A percentile compares a stretch with the other conserved stretches of the same genome.
Conservation (phyloP, 53 echinoderm and acorn worm species). For the Zoroaster sp. region DNA sequence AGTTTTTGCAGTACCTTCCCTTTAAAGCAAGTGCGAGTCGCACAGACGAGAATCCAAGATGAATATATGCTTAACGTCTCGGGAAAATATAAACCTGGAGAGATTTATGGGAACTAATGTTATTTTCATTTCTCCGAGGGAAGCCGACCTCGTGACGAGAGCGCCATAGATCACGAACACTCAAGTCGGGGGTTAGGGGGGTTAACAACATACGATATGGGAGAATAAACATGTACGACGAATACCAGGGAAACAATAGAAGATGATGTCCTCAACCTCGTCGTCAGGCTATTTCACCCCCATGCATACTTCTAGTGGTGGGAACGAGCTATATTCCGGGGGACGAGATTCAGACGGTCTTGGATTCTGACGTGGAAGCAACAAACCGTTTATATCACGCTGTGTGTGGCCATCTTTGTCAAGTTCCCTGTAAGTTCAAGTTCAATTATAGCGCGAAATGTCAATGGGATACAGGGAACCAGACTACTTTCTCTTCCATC, state of each 20-base stretch:
- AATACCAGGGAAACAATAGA: not conserved
- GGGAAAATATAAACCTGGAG: not conserved
- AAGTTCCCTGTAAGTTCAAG: no score
- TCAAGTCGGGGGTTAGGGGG: conserved; percentile 3
- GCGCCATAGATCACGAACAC: not conserved
- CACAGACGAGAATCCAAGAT: no score
- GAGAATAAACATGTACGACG: conserved; percentile 21
- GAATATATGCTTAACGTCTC: no score
- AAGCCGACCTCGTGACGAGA: not conserved
- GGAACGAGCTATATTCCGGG: not conserved
- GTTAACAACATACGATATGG: conserved; percentile 22
- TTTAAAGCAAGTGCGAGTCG: no score
- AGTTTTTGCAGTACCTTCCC: no score
- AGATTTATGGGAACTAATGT: not conserved
- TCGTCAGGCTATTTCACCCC: not conserved
- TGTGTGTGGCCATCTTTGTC: no score
- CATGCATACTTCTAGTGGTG: not conserved
- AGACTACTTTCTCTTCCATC: no score
- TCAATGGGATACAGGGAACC: no score
- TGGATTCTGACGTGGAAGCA: no score
- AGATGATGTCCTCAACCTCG: not conserved
- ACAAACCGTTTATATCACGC: no score
- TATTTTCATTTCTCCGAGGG: not conserved
- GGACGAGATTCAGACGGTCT: not conserved
- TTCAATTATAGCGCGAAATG: no score